phyloP scores from a whole-genome alignment of 2,113 vertebrate species.

The Brienomyrus brachyistius region DNA sequence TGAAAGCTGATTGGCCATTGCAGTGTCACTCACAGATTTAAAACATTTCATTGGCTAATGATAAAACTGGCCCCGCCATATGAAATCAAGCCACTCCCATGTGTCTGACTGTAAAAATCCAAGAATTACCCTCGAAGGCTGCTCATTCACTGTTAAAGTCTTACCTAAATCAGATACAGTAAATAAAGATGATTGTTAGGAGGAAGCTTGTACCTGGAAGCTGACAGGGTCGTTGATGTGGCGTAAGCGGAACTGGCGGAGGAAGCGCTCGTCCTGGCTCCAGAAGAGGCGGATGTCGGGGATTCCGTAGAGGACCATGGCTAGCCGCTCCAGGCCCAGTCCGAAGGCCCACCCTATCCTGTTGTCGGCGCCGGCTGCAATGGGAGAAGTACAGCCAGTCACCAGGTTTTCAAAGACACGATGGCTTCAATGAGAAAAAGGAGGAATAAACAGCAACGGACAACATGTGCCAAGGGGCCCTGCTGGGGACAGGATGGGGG shows the following conservation, averaged over 20 bases:
- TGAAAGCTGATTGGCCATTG: background rate
- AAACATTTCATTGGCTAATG: background rate
- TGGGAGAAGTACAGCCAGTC: background rate
- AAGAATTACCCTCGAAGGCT: background rate
- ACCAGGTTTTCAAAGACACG: background rate
- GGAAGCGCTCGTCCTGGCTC: conserved; percentile 85
- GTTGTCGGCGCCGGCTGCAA: conserved; percentile 75
- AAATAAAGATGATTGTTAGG: background rate
- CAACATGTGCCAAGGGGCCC: background rate
- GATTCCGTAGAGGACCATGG: conserved; percentile 88
- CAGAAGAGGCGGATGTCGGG: conserved; percentile 95
- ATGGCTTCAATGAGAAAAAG: background rate
- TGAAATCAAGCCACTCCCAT: background rate
- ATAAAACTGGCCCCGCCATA: background rate
- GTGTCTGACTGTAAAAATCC: background rate
- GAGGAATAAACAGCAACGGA: background rate
- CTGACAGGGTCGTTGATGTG: conserved; percentile 69
- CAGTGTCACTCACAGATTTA: background rate
- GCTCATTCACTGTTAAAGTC: background rate
- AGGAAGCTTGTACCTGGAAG: conserved; percentile 69
- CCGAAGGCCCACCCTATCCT: conserved; percentile 94
- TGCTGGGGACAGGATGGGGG: background rate
- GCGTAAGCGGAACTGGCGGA: conserved; percentile 73
- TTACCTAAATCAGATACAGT: background rate
- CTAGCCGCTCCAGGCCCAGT: conserved; percentile 85